Percentiles rank a stretch among this genome's conserved stretches.
Conservation (phyloP, 2,113 vertebrate genomes). For the Oceanites oceanicus region DNA sequence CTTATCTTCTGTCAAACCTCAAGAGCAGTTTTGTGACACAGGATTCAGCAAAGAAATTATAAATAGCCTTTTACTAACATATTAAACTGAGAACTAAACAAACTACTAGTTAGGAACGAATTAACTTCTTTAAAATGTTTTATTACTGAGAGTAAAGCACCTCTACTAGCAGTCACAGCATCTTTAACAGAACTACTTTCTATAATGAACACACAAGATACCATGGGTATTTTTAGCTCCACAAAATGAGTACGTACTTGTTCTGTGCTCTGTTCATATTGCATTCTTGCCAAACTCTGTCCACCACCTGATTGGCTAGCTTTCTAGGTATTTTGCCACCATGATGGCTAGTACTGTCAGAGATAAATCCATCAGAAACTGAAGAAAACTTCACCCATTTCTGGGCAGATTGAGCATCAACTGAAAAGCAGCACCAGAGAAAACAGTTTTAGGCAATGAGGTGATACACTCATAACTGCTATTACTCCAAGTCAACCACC, state of each 20-base stretch:
- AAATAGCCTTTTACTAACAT: neutral
- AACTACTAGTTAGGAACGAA: neutral
- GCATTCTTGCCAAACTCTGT: slow-evolving; percentile 98
- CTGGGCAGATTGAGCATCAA: slow-evolving; percentile 91
- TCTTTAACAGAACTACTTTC: neutral
- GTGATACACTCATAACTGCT: neutral
- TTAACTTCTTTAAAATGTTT: neutral
- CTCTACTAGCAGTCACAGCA: neutral
- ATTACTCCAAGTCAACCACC: neutral
- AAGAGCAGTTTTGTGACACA: neutral
- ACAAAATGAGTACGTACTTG: slow-evolving; percentile 81
- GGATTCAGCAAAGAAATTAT: neutral
- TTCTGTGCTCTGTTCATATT: slow-evolving; percentile 96
- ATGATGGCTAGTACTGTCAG: slow-evolving; percentile 92
- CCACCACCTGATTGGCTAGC: slow-evolving; percentile 90
- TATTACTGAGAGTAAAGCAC: neutral
- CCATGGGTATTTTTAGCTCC: neutral
- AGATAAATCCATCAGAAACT: slow-evolving; percentile 86
- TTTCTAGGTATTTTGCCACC: slow-evolving; percentile 93
- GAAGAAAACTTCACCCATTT: slow-evolving; percentile 93
- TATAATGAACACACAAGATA: neutral
- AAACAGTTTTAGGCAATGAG: neutral
- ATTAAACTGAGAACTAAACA: neutral
- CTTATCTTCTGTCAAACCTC: slow-evolving; percentile 29
- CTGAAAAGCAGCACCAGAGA: slow-evolving; percentile 71